Conservation (phyloP, 2,888 invertebrate genomes). For the Sinelater perroti region DNA sequence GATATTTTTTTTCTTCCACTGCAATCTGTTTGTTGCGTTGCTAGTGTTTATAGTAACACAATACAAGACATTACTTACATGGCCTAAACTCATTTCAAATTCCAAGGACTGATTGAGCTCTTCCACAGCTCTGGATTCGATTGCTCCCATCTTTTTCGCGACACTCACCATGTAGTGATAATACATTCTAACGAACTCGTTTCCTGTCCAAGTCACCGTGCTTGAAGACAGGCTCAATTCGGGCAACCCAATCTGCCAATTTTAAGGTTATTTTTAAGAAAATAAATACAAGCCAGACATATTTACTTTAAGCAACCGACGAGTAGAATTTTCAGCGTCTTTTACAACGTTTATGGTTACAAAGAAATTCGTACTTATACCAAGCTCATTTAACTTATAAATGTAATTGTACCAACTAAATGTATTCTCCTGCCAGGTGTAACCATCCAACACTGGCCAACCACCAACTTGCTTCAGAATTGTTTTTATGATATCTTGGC, state of each 20-base stretch:
- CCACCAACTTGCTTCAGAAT: conserved; percentile 64
- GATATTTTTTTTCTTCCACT: background rate
- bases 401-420: conserved; percentile 55
- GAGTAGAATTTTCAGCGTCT: background rate
- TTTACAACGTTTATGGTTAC: conserved; percentile 37
- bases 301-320: background rate
- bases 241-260: conserved; percentile 6
- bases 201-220: background rate
- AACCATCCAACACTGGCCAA: conserved; percentile 66
- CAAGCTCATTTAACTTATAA: conserved; percentile 51
- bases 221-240: background rate
- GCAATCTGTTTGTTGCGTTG: conserved; percentile 8
- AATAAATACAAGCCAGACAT: background rate
- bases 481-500: conserved; percentile 48
- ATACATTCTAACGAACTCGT: conserved; percentile 11
- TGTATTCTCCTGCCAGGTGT: conserved; percentile 58
- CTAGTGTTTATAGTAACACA: background rate
- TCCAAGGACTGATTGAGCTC: conserved; percentile 14
- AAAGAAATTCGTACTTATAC: conserved; percentile 54
- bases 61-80: conserved; percentile 7
- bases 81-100: conserved; percentile 11
- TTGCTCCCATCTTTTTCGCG: conserved; percentile 18
- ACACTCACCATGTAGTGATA: conserved; percentile 14
- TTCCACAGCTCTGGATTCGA: conserved; percentile 12
- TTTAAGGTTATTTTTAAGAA: no score